phyloP scores from a whole-genome alignment of 2,113 vertebrate species.

The Thamnaconus septentrionalis region DNA sequence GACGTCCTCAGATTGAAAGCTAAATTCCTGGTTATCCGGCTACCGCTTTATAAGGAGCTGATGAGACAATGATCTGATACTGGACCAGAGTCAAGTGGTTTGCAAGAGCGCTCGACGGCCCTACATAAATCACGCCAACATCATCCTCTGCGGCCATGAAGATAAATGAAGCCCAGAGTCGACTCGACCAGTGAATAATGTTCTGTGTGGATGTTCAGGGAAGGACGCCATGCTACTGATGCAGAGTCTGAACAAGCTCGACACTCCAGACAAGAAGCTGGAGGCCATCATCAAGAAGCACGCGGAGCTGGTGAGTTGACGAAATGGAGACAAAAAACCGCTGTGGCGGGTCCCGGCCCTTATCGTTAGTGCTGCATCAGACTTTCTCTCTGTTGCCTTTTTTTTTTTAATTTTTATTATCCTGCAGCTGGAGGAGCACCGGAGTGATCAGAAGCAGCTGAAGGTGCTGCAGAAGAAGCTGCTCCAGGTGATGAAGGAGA shows the following conservation, averaged over 20 bases:
- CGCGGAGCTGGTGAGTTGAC: slow-evolving; percentile 88
- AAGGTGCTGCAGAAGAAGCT: slow-evolving; percentile 92
- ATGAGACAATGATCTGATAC: too few species aligned
- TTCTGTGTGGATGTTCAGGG: slow-evolving; percentile 69
- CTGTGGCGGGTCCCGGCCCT: too few species aligned
- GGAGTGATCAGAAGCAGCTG: slow-evolving; percentile 89
- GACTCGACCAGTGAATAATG: too few species aligned
- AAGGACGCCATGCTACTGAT: slow-evolving; percentile 93
- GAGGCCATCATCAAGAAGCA: slow-evolving; percentile 96
- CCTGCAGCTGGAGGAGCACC: slow-evolving; percentile 89
- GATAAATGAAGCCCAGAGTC: too few species aligned
- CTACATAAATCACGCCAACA: too few species aligned
- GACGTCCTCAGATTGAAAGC: too few species aligned
- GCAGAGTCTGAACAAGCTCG: slow-evolving; percentile 91
- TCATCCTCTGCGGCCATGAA: too few species aligned
- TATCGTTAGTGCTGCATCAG: neutral
- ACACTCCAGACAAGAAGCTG: slow-evolving; percentile 87
- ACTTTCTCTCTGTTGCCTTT: neutral
- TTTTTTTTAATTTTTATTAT: slow-evolving; percentile 1
- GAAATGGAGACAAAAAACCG: neutral
- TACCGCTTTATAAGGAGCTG: too few species aligned
- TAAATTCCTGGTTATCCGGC: too few species aligned
- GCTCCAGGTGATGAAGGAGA: slow-evolving; percentile 89
- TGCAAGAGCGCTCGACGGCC: too few species aligned
- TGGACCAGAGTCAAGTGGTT: too few species aligned